These are phyloP conservation scores for Laticauda laticaudata DNA, from an alignment of 2,113 vertebrate genomes.

Conservation along the genomic window DNA sequence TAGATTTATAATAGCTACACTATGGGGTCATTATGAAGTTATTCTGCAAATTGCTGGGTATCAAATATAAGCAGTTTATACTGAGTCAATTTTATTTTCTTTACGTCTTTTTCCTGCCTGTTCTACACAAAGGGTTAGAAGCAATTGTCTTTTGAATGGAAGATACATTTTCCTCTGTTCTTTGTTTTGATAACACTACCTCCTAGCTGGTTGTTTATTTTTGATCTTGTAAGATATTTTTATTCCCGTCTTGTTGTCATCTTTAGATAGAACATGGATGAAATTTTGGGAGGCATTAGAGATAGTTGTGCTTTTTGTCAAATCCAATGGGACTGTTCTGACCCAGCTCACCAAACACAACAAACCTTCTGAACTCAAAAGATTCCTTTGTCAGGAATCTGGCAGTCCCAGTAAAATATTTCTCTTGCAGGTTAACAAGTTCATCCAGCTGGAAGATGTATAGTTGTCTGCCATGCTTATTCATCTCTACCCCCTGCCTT, in stretches of 20 bases:
- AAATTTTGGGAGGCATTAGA: not conserved
- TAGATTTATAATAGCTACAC: not conserved
- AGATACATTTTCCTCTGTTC: not conserved
- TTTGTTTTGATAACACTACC: not conserved
- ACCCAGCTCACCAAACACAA: no score
- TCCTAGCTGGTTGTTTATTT: not conserved
- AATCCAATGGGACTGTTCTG: not conserved
- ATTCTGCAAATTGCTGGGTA: not conserved
- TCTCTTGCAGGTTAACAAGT: no score
- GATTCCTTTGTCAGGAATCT: no score
- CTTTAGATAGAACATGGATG: not conserved
- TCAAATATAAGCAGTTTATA: not conserved
- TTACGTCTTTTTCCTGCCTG: not conserved
- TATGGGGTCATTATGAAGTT: not conserved
- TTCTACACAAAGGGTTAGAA: not conserved
- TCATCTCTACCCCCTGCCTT: no score
- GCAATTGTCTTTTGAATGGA: not conserved
- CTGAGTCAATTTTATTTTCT: not conserved
- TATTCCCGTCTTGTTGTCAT: not conserved
- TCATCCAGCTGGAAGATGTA: no score
- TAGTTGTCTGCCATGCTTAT: no score
- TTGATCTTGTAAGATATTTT: not conserved
- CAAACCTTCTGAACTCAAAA: no score
- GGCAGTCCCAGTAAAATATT: no score
- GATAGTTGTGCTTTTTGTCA: not conserved